Evolutionary conservation across 2,797 vertebrate species (phyloP).

Genomic region (Spinibarbus caldwelli): DNA sequence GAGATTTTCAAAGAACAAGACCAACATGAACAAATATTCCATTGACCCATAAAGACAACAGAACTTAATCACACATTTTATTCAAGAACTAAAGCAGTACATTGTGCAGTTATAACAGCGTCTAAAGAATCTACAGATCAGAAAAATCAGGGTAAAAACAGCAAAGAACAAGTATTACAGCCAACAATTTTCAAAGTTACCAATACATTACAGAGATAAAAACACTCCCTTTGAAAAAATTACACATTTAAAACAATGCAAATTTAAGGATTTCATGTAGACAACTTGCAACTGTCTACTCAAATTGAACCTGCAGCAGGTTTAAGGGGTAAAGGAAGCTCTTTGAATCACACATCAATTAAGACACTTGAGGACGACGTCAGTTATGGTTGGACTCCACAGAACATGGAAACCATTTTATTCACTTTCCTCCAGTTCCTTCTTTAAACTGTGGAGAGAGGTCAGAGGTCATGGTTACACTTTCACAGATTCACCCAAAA

Average conservation of each 20-base stretch:
- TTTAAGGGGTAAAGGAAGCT: conserved; percentile 11
- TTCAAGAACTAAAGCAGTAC: neutral
- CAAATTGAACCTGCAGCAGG: conserved; percentile 27
- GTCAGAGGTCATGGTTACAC: neutral
- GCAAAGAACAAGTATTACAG: neutral
- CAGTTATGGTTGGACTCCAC: conserved; percentile 13
- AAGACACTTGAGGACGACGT: neutral
- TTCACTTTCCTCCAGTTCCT: conserved; percentile 82
- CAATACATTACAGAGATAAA: conserved; percentile 42
- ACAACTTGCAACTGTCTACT: conserved; percentile 41
- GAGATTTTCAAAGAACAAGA: neutral
- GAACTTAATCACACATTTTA: neutral
- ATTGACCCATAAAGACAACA: neutral
- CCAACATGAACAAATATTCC: neutral
- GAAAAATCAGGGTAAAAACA: neutral
- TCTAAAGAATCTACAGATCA: neutral
- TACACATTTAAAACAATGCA: conserved; percentile 85
- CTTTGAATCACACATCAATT: neutral
- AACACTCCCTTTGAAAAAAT: neutral
- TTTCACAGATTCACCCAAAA: neutral
- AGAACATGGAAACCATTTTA: conserved; percentile 50
- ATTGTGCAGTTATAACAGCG: neutral
- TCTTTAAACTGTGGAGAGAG: conserved; percentile 85
- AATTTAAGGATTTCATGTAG: conserved; percentile 48
- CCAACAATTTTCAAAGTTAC: too few relatives aligned